A percentile compares a stretch with the other conserved stretches of the same genome.
phyloP scores from a whole-genome alignment of 2,113 vertebrate genomes.

The Microtus ochrogaster region DNA sequence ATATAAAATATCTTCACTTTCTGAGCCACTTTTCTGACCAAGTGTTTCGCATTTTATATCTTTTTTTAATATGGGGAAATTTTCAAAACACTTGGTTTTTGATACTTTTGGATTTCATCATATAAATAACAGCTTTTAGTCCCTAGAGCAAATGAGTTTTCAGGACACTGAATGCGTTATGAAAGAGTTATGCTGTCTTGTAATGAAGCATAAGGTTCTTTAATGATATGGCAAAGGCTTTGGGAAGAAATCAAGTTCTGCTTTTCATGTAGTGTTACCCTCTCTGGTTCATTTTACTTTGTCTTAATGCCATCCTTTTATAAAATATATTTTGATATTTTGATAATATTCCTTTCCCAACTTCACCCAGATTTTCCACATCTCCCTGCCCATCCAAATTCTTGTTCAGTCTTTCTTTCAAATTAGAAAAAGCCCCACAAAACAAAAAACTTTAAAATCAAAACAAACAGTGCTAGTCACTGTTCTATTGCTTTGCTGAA shows the following conservation, averaged over 20 bases:
- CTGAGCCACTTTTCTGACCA: not conserved
- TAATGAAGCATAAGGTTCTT: not conserved
- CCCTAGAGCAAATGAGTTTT: not conserved
- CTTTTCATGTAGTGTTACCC: not conserved
- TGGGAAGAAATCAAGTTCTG: not conserved
- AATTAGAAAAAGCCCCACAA: not conserved
- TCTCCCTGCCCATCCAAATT: not conserved
- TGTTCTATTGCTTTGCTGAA: not conserved
- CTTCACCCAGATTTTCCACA: not conserved
- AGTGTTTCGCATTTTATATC: not conserved
- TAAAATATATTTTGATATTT: not conserved
- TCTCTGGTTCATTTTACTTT: not conserved
- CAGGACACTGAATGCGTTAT: not conserved
- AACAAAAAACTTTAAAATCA: not conserved
- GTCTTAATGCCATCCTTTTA: not conserved
- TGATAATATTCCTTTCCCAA: not conserved
- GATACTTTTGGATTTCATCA: not conserved
- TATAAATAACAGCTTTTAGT: not conserved
- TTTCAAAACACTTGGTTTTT: not conserved
- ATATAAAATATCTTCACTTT: no score
- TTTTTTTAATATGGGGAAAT: not conserved
- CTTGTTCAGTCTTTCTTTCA: not conserved
- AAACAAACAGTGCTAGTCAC: not conserved
- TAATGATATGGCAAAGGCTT: not conserved
- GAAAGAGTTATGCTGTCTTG: not conserved